Evolutionary conservation across 2,113 vertebrate species (phyloP).

Genomic region (Entomyzon cyanotis): DNA sequence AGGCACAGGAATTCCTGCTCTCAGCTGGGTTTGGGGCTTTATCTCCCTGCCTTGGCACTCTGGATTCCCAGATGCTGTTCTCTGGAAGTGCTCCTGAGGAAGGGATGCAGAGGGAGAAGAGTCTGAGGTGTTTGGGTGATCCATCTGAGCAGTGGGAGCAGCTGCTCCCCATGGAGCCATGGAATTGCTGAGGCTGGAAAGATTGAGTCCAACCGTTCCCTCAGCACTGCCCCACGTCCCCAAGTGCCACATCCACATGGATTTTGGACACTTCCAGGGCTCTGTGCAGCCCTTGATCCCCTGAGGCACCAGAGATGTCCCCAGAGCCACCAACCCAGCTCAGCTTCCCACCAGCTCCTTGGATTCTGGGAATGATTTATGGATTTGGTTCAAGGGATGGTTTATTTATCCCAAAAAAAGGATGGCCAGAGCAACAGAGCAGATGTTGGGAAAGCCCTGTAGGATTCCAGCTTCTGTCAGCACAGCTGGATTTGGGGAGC

Average conservation of each 20-base stretch:
- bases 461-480: neutral
- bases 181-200: neutral
- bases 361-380: neutral
- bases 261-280: neutral
- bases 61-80: neutral
- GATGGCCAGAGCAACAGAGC: neutral
- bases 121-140: neutral
- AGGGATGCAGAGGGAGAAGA: neutral
- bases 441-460: neutral
- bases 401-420: neutral
- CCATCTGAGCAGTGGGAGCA: neutral
- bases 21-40: neutral
- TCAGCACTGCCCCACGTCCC: neutral
- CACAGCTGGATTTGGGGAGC: neutral
- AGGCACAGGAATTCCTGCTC: neutral
- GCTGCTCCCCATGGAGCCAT: neutral
- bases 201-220: neutral
- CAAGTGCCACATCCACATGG: neutral
- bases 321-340: neutral
- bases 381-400: neutral
- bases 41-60: neutral
- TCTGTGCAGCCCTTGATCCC: neutral
- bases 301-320: neutral
- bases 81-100: too few species aligned
- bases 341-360: neutral